Base-by-base conservation (phyloP, 2,113 vertebrate genomes). In the Xiphophorus couchianus region DNA sequence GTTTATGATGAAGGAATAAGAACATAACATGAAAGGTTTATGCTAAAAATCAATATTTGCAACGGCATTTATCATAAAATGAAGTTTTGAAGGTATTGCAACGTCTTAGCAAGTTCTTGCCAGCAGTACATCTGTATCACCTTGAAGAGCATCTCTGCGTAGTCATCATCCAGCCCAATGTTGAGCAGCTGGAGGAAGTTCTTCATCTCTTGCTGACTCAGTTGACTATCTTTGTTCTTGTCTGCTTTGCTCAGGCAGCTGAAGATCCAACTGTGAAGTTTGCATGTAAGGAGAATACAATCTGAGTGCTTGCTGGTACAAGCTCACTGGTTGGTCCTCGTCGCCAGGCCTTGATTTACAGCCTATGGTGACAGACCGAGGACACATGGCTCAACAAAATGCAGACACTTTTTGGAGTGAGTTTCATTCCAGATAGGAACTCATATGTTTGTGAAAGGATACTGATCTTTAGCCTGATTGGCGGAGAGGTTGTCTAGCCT, bases 211-310 rank as follows among this genome's bases (percentile, higher is more conserved):
- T 96, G 95, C 67, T 93, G 94, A 69, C 86, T 97, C 96, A 99
- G 95, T 85, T 97, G 97, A 69, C 94, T 94, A 81, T 99, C 97
- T 65, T 95, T 94, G 93, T 99, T 96, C 84, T 96, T 96, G 86
- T 99, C 98, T 31, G 98, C 96, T 86, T 98, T 98, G 44, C 92
- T 86, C 75, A 99, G 88, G 86, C 96, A 97, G 77, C 94, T 96
- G 72, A 96, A 95, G 82, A 99, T 98, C 98, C 98, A 99, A 88
- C 97, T 99, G 90, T 80, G 79, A 69, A 0, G 9, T 27, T 71
- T 87, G 66, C 35, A 93, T 93, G 86, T 96, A 96, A 98, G 95
- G 95, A 91, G 22, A 10, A 12, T 3, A 74, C 25, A 51, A 3
- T 19, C 27, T 0, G 13, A 12, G 44, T n/a, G 37, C 39, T 15